A percentile compares a stretch with the other conserved stretches of the same genome.
Conservation (phyloP, 2,113 vertebrate species). For the Zosterops borbonicus region DNA sequence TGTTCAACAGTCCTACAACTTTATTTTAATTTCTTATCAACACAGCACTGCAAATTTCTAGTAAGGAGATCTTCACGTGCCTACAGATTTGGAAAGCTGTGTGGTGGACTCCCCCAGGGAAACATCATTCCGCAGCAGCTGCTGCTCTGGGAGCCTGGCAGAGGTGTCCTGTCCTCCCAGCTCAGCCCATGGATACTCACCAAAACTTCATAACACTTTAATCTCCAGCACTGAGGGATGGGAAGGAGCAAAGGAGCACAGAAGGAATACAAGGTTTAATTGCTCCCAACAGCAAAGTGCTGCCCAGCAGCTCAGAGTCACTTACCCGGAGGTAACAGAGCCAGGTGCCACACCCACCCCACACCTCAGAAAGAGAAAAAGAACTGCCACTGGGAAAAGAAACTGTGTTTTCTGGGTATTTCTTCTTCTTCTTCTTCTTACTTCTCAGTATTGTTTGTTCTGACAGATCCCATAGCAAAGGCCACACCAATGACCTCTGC, state of each 20-base stretch:
- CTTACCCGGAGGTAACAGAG: neutral
- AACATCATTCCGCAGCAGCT: neutral
- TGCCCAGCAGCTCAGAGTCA: neutral
- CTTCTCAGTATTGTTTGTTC: neutral
- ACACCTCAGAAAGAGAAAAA: neutral
- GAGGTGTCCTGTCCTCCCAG: neutral
- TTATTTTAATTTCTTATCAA: neutral
- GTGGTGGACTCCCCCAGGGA: neutral
- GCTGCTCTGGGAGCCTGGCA: neutral
- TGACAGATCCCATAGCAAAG: neutral
- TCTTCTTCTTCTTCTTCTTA: neutral
- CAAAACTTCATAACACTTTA: neutral
- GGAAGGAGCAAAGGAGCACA: neutral
- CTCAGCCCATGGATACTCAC: fast-evolving
- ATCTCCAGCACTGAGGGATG: fast-evolving
- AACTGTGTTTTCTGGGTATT: neutral
- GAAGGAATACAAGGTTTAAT: neutral
- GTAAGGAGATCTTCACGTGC: fast-evolving
- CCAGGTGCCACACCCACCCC: neutral
- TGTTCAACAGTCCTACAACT: neutral
- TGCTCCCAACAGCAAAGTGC: neutral
- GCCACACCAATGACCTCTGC: neutral
- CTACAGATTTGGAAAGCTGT: neutral
- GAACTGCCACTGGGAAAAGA: neutral
- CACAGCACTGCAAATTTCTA: neutral